phyloP scores from a whole-genome alignment of 2,888 invertebrate genomes.

The Eupeodes latifasciatus region DNA sequence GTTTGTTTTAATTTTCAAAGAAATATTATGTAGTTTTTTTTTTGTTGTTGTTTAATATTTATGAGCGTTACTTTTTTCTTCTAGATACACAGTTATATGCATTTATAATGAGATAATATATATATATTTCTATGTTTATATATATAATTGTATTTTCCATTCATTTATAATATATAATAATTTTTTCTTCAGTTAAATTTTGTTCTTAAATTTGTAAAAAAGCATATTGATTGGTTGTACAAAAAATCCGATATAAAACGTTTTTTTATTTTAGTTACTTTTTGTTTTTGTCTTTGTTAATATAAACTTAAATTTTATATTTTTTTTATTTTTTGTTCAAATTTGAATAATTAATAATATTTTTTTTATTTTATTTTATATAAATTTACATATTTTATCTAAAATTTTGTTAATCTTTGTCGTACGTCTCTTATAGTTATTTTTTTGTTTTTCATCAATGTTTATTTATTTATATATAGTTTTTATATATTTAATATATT shows the following conservation, averaged over 20 bases:
- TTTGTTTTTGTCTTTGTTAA: slow-evolving; percentile 38
- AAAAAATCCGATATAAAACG: slow-evolving; percentile 74
- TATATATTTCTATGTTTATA: slow-evolving; percentile 26
- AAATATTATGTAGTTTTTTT: slow-evolving; percentile 35
- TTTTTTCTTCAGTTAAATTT: slow-evolving; percentile 52
- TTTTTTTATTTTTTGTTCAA: slow-evolving; percentile 32
- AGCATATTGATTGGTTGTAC: slow-evolving; percentile 76
- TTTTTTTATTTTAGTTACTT: slow-evolving; percentile 40
- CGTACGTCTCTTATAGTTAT: slow-evolving; percentile 46
- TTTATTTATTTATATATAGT: slow-evolving; percentile 3
- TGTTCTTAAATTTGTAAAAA: slow-evolving; percentile 70
- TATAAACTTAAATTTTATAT: slow-evolving; percentile 51
- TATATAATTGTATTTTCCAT: slow-evolving; percentile 32
- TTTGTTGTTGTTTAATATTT: slow-evolving; percentile 36
- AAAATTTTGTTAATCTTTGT: slow-evolving; percentile 68
- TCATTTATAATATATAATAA: slow-evolving; percentile 31
- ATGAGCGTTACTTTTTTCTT: slow-evolving; percentile 58
- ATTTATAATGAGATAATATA: slow-evolving; percentile 61
- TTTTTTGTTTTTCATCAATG: slow-evolving; percentile 10
- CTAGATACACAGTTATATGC: slow-evolving; percentile 55
- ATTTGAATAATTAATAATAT: slow-evolving; percentile 14
- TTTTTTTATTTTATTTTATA: slow-evolving; percentile 8
- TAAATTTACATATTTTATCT: slow-evolving; percentile 61
- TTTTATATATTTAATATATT: slow-evolving; percentile 36
- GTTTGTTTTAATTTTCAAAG: slow-evolving; percentile 27